These are phyloP conservation scores for Caenorhabditis drosophilae DNA, from an alignment of 2,888 invertebrate genomes.

Conservation along the genomic window DNA sequence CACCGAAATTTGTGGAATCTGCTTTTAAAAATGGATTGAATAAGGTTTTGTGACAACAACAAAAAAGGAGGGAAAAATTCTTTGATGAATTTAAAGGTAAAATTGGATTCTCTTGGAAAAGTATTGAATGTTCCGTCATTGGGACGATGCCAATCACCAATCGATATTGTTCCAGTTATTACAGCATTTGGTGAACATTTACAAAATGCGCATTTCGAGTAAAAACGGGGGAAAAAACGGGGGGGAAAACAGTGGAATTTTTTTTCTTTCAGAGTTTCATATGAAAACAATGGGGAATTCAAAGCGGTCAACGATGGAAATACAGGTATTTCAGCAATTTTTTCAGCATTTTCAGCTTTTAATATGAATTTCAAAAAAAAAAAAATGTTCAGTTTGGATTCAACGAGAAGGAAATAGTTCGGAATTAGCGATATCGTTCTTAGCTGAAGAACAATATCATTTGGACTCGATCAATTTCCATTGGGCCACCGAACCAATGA, in stretches of 20 bases:
- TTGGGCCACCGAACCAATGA: conserved; percentile 69
- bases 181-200: conserved; percentile 66
- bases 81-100: no score
- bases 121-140: conserved; percentile 50
- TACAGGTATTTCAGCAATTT: conserved; percentile 43
- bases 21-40: conserved; percentile 53
- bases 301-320: conserved; percentile 57
- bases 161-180: conserved; percentile 64
- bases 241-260: no score
- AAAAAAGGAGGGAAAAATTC: no score
- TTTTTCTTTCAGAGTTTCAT: conserved; percentile 58
- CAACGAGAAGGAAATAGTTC: conserved; percentile 52
- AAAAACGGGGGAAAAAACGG: conserved; percentile 5
- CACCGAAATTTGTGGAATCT: conserved; percentile 51
- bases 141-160: conserved; percentile 65
- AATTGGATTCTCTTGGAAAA: conserved; percentile 64
- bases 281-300: conserved; percentile 62
- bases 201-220: conserved; percentile 61
- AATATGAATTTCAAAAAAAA: not conserved
- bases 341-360: conserved; percentile 5
- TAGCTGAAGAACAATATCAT: conserved; percentile 66
- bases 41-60: no score
- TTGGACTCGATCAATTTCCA: conserved; percentile 64
- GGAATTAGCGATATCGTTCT: conserved; percentile 55
- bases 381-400: conserved; percentile 13